Conservation (phyloP, 2,888 invertebrate genomes). For the Eristalis intricaria region DNA sequence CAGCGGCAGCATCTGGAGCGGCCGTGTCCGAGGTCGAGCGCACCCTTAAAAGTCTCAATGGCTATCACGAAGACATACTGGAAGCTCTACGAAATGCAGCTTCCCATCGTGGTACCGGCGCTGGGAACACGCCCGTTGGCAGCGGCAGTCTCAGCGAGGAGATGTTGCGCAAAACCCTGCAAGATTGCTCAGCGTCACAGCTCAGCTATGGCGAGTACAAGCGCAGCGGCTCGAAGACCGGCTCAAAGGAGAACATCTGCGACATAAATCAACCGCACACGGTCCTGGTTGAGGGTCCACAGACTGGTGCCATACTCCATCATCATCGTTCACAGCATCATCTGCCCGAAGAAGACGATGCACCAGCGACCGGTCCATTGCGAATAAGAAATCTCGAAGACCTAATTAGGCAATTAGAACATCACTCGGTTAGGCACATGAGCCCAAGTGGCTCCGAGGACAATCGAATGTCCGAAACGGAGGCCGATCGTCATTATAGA, state of each 20-base stretch:
- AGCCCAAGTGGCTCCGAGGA: slow-evolving; percentile 96
- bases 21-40: slow-evolving; percentile 91
- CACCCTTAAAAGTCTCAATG: slow-evolving; percentile 93
- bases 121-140: slow-evolving; percentile 84
- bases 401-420: slow-evolving; percentile 92
- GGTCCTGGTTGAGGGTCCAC: slow-evolving; percentile 81
- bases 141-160: slow-evolving; percentile 87
- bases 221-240: slow-evolving; percentile 82
- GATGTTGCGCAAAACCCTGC: slow-evolving; percentile 86
- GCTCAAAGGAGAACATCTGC: slow-evolving; percentile 89
- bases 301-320: slow-evolving; percentile 79
- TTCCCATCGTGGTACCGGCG: slow-evolving; percentile 85
- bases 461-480: slow-evolving; percentile 91
- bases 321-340: slow-evolving; percentile 82
- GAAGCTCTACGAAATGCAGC: slow-evolving; percentile 94
- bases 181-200: slow-evolving; percentile 83
- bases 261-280: slow-evolving; percentile 86
- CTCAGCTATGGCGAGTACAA: slow-evolving; percentile 85
- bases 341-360: slow-evolving; percentile 85
- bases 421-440: slow-evolving; percentile 92
- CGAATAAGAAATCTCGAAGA: slow-evolving; percentile 95
- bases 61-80: slow-evolving; percentile 95
- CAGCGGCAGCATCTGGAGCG: slow-evolving; percentile 82
- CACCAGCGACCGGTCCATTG: slow-evolving; percentile 90
- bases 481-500: slow-evolving; percentile 93